Evolutionary conservation across 2,888 invertebrate genomes (phyloP), one percentile per base, ranked within the genome.

Genomic region (Oegoconia quadripuncta): DNA sequence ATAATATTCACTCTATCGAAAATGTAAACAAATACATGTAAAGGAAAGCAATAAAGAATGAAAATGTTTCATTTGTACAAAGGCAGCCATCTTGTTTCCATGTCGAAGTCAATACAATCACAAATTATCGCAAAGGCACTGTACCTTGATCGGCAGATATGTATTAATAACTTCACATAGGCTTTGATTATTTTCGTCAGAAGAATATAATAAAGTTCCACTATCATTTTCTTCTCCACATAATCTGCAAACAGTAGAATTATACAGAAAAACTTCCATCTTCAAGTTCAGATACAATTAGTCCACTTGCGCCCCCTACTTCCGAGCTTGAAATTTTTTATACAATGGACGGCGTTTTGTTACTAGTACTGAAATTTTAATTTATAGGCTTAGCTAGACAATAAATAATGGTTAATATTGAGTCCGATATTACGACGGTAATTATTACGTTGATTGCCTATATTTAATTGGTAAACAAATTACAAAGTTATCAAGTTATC

Each of bases 111-210:
- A 84, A 87, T 78, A 83, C 74, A 86, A 72, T 69, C 66, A 79
- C 81, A 74, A 72, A 60, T 65, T 70, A 69, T n/a, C n/a, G n/a
- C 48, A 47, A 51, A 52, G 48, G 50, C 17, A 36, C 44, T 61
- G 64, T 89, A 94, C 94, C 91, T 91, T 92, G 45, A 94, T 75
- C 13, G 94, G 94, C 61, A 94, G 88, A 88, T 93, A 94, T 45
- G 89, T 89, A 75, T 94, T 94, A 47, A 94, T 89, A 64, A 92
- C 76, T 49, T 88, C 84, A 74, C 90, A 86, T 71, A 93, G 84
- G 82, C 90, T 90, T 54, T 88, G 81, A 52, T 88, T 89, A 76
- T 89, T 89, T 70, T 89, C 89, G 52, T 89, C 87, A 47, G 61
- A 55, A 15, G 81, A 73, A 81, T 91, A 94, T 69, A 94, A 80